A percentile compares a stretch with the other conserved stretches of the same genome.
These are phyloP conservation scores for Gibbula magus DNA, from an alignment of 2,888 invertebrate genomes.

Conservation along the genomic window DNA sequence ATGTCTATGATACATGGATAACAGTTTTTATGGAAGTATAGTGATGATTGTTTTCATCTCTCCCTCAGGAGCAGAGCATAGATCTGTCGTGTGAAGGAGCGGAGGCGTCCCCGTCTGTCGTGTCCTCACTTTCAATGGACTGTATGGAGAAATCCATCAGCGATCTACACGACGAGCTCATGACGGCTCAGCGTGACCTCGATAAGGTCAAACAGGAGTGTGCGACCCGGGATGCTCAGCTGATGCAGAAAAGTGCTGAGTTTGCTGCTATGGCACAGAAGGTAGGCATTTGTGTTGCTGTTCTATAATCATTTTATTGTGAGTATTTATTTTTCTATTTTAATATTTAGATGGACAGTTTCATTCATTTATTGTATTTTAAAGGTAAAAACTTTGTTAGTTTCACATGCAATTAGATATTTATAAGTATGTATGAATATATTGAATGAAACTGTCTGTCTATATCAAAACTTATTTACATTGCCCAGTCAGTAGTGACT, in stretches of 20 bases:
- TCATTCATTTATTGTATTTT: too few species aligned
- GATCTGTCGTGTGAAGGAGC: constrained; percentile 33
- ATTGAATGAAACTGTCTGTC: too few species aligned
- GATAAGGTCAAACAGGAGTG: constrained; percentile 46
- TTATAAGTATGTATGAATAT: too few species aligned
- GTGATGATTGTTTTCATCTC: too few species aligned
- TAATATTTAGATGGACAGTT: too few species aligned
- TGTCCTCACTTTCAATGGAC: constrained; percentile 3
- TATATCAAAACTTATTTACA: too few species aligned
- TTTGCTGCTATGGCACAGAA: constrained; percentile 88
- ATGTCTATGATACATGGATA: too few species aligned
- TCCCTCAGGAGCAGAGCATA: not conserved
- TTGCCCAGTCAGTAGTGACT: not conserved
- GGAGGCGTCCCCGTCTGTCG: constrained; percentile 32
- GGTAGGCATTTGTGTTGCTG: constrained; percentile 78
- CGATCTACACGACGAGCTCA: constrained; percentile 46
- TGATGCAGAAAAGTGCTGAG: constrained; percentile 86
- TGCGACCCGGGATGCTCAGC: constrained; percentile 80
- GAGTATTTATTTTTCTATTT: too few species aligned
- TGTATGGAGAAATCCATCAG: constrained; percentile 22
- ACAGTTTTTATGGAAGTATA: too few species aligned
- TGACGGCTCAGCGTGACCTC: constrained; percentile 49
- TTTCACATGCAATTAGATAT: too few species aligned
- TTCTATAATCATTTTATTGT: too few species aligned
- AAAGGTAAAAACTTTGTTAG: too few species aligned